Percentiles rank a stretch among this genome's conserved stretches.
phyloP scores from a whole-genome alignment of 2,113 vertebrate genomes.

The zebrafish (Danio rerio) region GRCz12tu NC_133193.1:53664001-53664500 shows the following conservation, averaged over 20 bases:
- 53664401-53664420: conserved; percentile 95
- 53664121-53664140: not conserved
- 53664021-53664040: not conserved
- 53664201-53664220: too few species aligned
- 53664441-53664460: conserved; percentile 98
- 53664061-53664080: not conserved
- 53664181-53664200: not conserved
- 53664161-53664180: not conserved
- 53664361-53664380: conserved; percentile 14
- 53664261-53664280: too few species aligned
- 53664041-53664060: not conserved
- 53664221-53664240: too few species aligned
- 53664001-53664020: too few species aligned
- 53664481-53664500: conserved; percentile 96
- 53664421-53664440: conserved; percentile 98
- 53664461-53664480: conserved; percentile 96
- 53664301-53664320: not conserved
- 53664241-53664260: too few species aligned
- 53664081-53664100: not conserved
- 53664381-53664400: conserved; percentile 79
- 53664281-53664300: too few species aligned
- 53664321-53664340: not conserved
- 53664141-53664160: not conserved
- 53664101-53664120: not conserved
- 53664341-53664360: conserved; percentile 44